A percentile compares a stretch with the other conserved stretches of the same genome.
Conservation (phyloP, 2,888 invertebrate genomes). For the Zaprionus bogoriensis region DNA sequence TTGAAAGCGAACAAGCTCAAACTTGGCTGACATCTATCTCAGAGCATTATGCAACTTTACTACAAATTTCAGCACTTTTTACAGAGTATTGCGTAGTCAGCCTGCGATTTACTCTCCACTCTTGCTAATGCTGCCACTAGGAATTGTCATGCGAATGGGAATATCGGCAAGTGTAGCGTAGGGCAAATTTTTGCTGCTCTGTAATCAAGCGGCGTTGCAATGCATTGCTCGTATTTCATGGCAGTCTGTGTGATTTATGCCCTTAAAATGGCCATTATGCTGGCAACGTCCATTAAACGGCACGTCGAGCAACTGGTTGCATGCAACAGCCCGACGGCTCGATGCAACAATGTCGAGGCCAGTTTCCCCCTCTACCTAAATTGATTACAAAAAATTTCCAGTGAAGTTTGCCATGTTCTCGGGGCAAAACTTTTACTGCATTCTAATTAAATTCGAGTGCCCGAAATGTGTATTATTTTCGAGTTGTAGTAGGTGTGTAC, state of each 20-base stretch:
- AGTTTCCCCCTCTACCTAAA: conserved; percentile 14
- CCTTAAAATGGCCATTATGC: conserved; percentile 55
- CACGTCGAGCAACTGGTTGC: conserved; percentile 66
- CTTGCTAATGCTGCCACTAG: conserved; percentile 10
- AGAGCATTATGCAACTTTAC: too few relatives aligned
- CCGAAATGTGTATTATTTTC: conserved; percentile 27
- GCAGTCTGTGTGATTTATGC: conserved; percentile 59
- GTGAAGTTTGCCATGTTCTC: background rate
- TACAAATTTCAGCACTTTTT: too few relatives aligned
- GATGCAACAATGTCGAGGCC: conserved; percentile 41
- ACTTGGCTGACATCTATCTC: too few relatives aligned
- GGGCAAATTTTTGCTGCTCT: conserved; percentile 25
- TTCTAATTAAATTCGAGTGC: conserved; percentile 66
- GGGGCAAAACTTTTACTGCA: conserved; percentile 3
- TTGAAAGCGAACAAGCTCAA: too few relatives aligned
- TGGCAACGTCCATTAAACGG: conserved; percentile 33
- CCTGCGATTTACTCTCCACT: too few relatives aligned
- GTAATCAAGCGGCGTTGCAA: conserved; percentile 56
- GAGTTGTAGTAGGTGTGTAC: conserved; percentile 2
- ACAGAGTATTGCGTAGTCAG: background rate
- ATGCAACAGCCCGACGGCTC: conserved; percentile 27
- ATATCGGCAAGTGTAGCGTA: conserved; percentile 31
- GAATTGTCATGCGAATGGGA: conserved; percentile 44
- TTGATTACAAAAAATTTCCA: conserved; percentile 5
- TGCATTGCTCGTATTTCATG: conserved; percentile 39